Percentiles rank a stretch among this genome's conserved stretches.
Evolutionary conservation across 2,888 invertebrate species (phyloP).

Genomic region (Agrochola lychnidis): DNA sequence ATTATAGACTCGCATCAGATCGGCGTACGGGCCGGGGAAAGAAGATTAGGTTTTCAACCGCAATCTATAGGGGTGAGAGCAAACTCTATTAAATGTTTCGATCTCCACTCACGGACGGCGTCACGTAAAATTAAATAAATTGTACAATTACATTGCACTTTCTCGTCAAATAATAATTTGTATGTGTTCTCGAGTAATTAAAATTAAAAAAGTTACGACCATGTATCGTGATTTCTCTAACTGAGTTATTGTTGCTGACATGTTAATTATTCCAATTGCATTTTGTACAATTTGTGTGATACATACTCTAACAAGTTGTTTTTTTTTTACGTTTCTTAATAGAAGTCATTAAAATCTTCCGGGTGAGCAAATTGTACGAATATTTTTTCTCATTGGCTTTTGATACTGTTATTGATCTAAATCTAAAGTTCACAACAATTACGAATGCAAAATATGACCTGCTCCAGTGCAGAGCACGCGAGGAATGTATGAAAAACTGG

Average conservation of each 20-base stretch:
- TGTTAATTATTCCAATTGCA: slow-evolving; percentile 56
- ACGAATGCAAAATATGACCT: slow-evolving; percentile 58
- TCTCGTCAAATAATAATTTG: slow-evolving; percentile 47
- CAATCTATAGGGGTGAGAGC: slow-evolving; percentile 64
- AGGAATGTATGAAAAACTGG: slow-evolving; percentile 67
- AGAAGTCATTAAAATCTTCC: slow-evolving; percentile 47
- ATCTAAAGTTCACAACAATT: slow-evolving; percentile 48
- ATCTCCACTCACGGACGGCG: slow-evolving; percentile 54
- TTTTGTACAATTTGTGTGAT: slow-evolving; percentile 35
- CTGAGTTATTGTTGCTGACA: slow-evolving; percentile 58
- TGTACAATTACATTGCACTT: slow-evolving; percentile 56
- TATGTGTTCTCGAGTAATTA: slow-evolving; percentile 48
- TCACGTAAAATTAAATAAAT: slow-evolving; percentile 58
- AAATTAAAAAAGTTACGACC: slow-evolving; percentile 51
- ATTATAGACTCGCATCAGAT: slow-evolving; percentile 82
- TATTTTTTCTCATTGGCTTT: slow-evolving; percentile 24
- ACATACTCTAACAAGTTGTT: slow-evolving; percentile 19
- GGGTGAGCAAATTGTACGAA: slow-evolving; percentile 26
- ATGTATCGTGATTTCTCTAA: slow-evolving; percentile 55
- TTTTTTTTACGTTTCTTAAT: slow-evolving; percentile 28
- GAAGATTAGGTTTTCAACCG: slow-evolving; percentile 81
- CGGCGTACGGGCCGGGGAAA: slow-evolving; percentile 75
- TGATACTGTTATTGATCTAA: slow-evolving; percentile 42
- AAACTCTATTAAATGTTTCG: slow-evolving; percentile 57
- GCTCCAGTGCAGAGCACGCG: slow-evolving; percentile 59